A percentile compares a stretch with the other conserved stretches of the same genome.
Conservation (phyloP, 2,797 vertebrate species). For the Melanotaenia pygmaea region DNA sequence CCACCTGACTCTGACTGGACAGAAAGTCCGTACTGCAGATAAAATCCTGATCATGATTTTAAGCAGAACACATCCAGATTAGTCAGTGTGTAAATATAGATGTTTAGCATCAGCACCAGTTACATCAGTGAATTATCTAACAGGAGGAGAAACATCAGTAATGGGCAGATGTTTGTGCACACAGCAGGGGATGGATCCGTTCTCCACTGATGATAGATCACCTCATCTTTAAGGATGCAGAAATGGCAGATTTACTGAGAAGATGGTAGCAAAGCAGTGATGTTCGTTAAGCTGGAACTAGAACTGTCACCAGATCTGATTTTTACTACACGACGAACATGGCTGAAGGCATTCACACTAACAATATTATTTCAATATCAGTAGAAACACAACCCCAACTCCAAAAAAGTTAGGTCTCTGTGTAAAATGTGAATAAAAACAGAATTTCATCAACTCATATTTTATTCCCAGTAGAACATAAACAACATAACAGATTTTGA, state of each 20-base stretch:
- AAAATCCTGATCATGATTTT: neutral
- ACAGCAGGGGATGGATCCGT: constrained; percentile 10
- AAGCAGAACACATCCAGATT: constrained; percentile 2
- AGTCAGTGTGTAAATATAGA: constrained; percentile 26
- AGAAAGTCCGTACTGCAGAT: neutral
- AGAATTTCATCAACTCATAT: no score
- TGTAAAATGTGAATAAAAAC: no score
- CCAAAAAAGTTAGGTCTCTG: no score
- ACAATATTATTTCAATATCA: no score
- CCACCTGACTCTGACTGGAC: neutral
- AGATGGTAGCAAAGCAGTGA: constrained; percentile 1
- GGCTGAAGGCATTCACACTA: no score
- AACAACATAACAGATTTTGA: no score
- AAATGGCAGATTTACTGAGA: constrained; percentile 18
- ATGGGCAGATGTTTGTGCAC: constrained; percentile 53
- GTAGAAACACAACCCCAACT: no score
- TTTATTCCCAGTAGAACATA: no score
- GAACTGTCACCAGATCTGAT: neutral
- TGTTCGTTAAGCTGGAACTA: neutral
- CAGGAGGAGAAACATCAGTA: constrained; percentile 44
- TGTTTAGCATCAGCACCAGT: constrained; percentile 11
- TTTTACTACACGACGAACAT: no score
- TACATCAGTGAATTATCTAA: constrained; percentile 41
- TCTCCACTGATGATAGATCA: constrained; percentile 21
- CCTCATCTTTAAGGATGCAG: constrained; percentile 26